A percentile compares a stretch with the other conserved stretches of the same genome.
Conservation (phyloP, 1,140 invertebrate species). For the Trachymyrmex cornetzi region DNA sequence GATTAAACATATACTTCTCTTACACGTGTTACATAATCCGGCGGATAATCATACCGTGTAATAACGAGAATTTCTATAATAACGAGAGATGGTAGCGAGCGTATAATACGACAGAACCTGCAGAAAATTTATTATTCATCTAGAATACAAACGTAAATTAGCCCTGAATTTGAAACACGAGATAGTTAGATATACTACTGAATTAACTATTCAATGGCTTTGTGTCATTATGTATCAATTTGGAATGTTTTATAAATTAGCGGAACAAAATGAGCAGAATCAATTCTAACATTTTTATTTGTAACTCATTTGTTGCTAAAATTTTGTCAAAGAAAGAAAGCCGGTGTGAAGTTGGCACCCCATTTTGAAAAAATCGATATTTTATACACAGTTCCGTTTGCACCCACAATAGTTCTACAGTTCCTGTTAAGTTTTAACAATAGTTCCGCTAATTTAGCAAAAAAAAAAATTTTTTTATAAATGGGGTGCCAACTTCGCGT, state of each 20-base stretch:
- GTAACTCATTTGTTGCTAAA: no score
- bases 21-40: constrained; percentile 52
- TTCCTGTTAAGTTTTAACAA: no score
- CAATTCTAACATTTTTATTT: no score
- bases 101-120: neutral
- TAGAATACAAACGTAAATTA: constrained; percentile 10
- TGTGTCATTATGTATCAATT: neutral
- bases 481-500: no score
- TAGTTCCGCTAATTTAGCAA: no score
- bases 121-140: constrained; percentile 17
- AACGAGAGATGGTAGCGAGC: neutral
- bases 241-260: neutral
- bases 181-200: neutral
- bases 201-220: neutral
- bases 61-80: constrained; percentile 52
- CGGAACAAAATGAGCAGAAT: no score
- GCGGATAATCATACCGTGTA: constrained; percentile 11
- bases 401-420: no score
- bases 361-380: no score
- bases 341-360: no score
- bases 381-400: no score
- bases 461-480: no score
- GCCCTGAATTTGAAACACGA: neutral
- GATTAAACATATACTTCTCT: constrained; percentile 44
- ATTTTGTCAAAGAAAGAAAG: no score